Evolutionary conservation across 2,888 invertebrate genomes (phyloP).

Genomic region (Amiota minor): DNA sequence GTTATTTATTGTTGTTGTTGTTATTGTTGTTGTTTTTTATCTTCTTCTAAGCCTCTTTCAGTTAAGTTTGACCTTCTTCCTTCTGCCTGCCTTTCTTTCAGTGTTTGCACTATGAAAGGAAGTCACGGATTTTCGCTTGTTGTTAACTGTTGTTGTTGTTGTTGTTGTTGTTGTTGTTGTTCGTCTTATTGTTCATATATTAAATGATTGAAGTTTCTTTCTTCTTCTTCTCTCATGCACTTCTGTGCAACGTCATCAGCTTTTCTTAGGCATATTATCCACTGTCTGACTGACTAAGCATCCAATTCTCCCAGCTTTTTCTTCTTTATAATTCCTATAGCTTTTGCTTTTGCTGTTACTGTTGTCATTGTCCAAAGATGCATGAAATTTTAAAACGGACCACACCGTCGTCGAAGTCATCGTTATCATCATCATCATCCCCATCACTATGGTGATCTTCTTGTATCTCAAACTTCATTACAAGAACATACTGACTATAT

Average conservation of each 20-base stretch:
- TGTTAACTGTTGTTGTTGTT: conserved; percentile 24
- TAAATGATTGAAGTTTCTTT: conserved; percentile 60
- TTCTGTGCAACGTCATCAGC: conserved; percentile 3
- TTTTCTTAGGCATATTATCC: not conserved
- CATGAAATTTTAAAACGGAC: conserved; percentile 43
- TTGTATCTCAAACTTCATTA: too few species aligned
- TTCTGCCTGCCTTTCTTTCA: not conserved
- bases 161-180: conserved; percentile 46
- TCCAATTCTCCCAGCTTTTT: not conserved
- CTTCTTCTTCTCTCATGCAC: conserved; percentile 26
- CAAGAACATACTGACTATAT: not conserved
- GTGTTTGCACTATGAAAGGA: conserved; percentile 37
- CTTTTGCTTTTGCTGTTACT: conserved; percentile 31
- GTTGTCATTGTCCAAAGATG: conserved; percentile 25
- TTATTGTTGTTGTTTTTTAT: not conserved
- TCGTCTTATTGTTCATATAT: conserved; percentile 43
- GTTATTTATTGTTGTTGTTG: not conserved
- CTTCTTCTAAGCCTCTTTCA: not conserved
- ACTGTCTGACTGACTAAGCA: too few species aligned
- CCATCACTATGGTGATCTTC: too few species aligned
- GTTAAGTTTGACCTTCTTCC: not conserved
- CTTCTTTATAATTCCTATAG: conserved; percentile 9
- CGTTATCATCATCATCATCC: too few species aligned
- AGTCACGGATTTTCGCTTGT: conserved; percentile 53
- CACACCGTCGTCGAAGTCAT: not conserved